phyloP scores from a whole-genome alignment of 2,888 invertebrate species.

The Ectemnius cavifrons region DNA sequence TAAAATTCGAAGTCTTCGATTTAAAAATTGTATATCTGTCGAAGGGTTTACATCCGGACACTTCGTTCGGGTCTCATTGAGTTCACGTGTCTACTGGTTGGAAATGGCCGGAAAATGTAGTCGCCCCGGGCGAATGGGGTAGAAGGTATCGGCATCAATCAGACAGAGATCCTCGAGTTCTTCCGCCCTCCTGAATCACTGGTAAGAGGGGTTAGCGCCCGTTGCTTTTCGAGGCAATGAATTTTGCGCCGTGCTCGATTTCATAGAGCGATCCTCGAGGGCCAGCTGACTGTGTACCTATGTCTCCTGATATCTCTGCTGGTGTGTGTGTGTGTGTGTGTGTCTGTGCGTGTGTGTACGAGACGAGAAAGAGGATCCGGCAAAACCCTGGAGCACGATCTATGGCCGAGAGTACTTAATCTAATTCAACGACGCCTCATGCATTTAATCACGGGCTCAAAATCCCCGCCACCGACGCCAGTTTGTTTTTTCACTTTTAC shows the following conservation, averaged over 20 bases:
- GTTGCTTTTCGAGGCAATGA: slow-evolving; percentile 47
- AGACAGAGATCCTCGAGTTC: no score
- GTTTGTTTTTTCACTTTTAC: slow-evolving; percentile 28
- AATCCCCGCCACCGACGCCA: slow-evolving; percentile 39
- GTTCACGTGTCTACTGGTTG: no score
- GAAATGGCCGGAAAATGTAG: no score
- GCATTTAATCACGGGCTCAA: slow-evolving; percentile 56
- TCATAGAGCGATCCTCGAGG: slow-evolving; percentile 15
- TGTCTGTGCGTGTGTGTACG: slow-evolving; percentile 7
- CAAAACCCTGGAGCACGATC: slow-evolving; percentile 49
- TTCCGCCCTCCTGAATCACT: background rate
- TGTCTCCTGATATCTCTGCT: background rate
- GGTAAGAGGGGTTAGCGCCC: slow-evolving; percentile 13
- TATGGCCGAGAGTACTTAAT: slow-evolving; percentile 56
- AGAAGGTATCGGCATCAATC: slow-evolving; percentile 3
- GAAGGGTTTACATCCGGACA: no score
- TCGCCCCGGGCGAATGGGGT: no score
- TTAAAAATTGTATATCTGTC: no score
- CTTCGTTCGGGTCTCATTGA: no score
- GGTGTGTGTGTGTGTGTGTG: background rate
- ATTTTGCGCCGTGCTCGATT: slow-evolving; percentile 34
- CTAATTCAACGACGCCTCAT: slow-evolving; percentile 53
- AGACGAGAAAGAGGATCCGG: slow-evolving; percentile 19
- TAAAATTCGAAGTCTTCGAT: no score
- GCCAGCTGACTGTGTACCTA: background rate